Base-by-base conservation (phyloP, 2,888 invertebrate genomes). In the Iselma pallidipennis region DNA sequence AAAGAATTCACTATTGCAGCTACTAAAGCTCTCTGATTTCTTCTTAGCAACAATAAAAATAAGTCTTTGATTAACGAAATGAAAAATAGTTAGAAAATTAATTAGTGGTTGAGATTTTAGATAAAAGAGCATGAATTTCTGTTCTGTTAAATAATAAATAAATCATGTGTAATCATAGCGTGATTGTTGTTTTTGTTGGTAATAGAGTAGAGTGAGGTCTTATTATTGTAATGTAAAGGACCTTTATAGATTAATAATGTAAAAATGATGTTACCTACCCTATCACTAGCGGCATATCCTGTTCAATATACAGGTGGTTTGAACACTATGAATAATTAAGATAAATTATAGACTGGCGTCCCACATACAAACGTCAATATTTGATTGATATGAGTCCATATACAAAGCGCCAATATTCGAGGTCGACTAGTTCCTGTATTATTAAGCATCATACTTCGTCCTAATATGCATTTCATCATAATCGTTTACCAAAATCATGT, bases 281-380 rank as follows among this genome's bases (percentile, higher is more conserved):
- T 56, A 51, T 51, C 31, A 31, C 21, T 23, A 9, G 37, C 6
- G 7, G 16, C 16, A 37, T 14, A 56, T 31, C 53, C 26, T 16
- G 49, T 33, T 21, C 51, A 23, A 58, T 51, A 49, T 55, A 63
- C 59, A 63, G 63, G 63, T 59, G 56, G 63, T 63, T 37, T 49
- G 56, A 63, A 19, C 57, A 58, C 51, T 52, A 59, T 63, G 58
- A 63, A 63, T 63, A 63, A 63, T 63, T 63, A 63, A 63, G 63
- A 59, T 63, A 59, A 63, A 63, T 59, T 63, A 59, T 55, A 23
- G 51, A 12, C 58, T 48, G 49, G 29, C 42, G 53, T 56, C 52
- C 63, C 52, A 59, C 37, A 55, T 63, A 59, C 56, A 59, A 59
- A 59, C 59, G 56, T 63, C 63, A 55, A 63, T 63, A 63, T 59